Conservation (phyloP, 2,797 vertebrate species). For the Trematomus bernacchii region DNA sequence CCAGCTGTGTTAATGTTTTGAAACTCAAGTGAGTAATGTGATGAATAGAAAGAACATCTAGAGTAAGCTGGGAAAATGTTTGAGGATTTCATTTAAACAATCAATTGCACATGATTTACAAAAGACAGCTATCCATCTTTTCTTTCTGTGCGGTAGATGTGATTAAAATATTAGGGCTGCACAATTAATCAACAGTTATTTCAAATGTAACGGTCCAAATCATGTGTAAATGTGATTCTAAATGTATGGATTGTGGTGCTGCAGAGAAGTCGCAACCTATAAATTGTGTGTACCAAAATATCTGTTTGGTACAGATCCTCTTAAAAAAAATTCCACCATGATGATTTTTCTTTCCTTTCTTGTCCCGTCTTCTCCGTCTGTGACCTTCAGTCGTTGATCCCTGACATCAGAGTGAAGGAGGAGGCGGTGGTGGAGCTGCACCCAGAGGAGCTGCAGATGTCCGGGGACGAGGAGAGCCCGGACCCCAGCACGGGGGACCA, state of each 20-base stretch:
- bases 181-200: no score
- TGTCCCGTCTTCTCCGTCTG: conserved; percentile 28
- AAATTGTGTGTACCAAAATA: no score
- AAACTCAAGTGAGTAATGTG: background rate
- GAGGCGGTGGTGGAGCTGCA: conserved; percentile 93
- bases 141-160: background rate
- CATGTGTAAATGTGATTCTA: no score
- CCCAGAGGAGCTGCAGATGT: conserved; percentile 91
- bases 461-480: conserved; percentile 88
- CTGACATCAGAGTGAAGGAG: conserved; percentile 92
- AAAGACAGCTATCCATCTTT: background rate
- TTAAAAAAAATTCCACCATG: no score
- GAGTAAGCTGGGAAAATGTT: background rate
- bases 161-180: background rate
- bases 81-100: background rate
- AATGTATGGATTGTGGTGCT: no score
- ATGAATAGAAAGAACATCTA: background rate
- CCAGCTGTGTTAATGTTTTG: background rate
- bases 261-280: no score
- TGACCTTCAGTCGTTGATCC: conserved; percentile 89
- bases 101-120: background rate
- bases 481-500: conserved; percentile 78
- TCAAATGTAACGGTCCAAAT: no score
- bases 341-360: no score
- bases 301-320: no score